Evolutionary conservation across 2,888 invertebrate species (phyloP).

Genomic region (Dendrolimus pini): DNA sequence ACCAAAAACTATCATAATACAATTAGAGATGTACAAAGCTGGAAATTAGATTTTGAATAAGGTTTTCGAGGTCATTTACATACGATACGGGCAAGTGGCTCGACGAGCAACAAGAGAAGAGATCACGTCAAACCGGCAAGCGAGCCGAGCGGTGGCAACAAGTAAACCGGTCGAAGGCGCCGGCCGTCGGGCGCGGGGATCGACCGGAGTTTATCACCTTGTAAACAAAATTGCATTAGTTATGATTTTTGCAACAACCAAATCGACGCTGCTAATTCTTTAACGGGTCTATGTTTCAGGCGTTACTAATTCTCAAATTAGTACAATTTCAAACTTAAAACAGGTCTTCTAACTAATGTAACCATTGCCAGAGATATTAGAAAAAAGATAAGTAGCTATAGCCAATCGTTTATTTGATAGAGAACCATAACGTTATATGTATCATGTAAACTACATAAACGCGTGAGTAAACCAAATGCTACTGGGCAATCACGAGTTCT

Average conservation of each 20-base stretch:
- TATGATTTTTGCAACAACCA: conserved; percentile 34
- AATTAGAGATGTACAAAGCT: conserved; percentile 7
- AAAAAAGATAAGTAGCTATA: too few species aligned
- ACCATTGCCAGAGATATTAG: too few species aligned
- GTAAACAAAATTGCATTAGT: conserved; percentile 69
- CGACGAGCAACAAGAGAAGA: conserved; percentile 64
- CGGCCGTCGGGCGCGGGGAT: conserved; percentile 49
- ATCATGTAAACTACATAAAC: conserved; percentile 4
- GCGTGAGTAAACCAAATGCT: not conserved
- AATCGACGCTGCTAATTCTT: conserved; percentile 14
- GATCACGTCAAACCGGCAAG: conserved; percentile 70
- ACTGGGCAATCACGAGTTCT: not conserved
- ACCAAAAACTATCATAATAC: too few species aligned
- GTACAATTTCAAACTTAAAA: not conserved
- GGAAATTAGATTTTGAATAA: conserved; percentile 30
- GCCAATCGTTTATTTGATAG: too few species aligned
- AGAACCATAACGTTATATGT: not conserved
- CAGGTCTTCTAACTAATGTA: too few species aligned
- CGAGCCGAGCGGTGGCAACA: conserved; percentile 59
- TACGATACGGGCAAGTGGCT: conserved; percentile 56
- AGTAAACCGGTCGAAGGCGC: conserved; percentile 72
- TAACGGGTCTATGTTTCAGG: not conserved
- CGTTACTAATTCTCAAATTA: not conserved
- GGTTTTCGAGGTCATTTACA: conserved; percentile 66
- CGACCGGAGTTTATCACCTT: conserved; percentile 60